A percentile compares a stretch with the other conserved stretches of the same genome.
Evolutionary conservation across 2,797 vertebrate genomes (phyloP).

Genomic region (Austrolebias charrua): DNA sequence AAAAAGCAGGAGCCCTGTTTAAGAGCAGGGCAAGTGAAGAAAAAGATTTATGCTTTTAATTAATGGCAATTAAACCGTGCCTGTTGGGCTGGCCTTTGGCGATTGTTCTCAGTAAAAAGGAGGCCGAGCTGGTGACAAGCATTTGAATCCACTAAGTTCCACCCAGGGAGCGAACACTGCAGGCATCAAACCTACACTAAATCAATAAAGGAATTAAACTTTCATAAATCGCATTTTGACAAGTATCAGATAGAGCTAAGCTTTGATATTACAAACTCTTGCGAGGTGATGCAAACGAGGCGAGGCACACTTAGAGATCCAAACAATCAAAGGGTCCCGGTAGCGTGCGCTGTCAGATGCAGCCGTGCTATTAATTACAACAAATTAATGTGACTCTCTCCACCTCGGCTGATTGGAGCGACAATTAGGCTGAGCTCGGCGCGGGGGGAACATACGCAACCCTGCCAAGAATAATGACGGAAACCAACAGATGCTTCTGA

Average conservation of each 20-base stretch:
- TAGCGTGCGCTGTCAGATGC: constrained; percentile 97
- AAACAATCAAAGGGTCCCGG: constrained; percentile 99
- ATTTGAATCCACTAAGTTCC: constrained; percentile 99
- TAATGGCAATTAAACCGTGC: constrained; percentile 99
- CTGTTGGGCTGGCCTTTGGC: constrained; percentile 99
- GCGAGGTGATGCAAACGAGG: constrained; percentile 97
- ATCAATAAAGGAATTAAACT: constrained; percentile 99
- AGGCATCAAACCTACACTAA: constrained; percentile 99
- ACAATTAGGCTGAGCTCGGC: constrained; percentile 91
- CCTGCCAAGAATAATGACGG: constrained; percentile 94
- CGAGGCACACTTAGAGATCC: constrained; percentile 97
- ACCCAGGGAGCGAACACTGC: constrained; percentile 99
- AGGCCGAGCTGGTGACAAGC: constrained; percentile 99
- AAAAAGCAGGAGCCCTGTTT: constrained; percentile 91
- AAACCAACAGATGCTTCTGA: constrained; percentile 86
- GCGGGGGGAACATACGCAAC: constrained; percentile 91
- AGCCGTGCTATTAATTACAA: constrained; percentile 98
- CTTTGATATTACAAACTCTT: constrained; percentile 99
- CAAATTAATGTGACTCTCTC: constrained; percentile 98
- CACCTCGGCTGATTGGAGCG: constrained; percentile 91
- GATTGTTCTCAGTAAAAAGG: constrained; percentile 98
- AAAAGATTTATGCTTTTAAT: constrained; percentile 99
- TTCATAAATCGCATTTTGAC: constrained; percentile 99
- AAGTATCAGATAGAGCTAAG: constrained; percentile 97
- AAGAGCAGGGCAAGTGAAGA: constrained; percentile 96